Evolutionary conservation across 2,113 vertebrate species (phyloP).

Genomic region (Ifrita kowaldi): DNA sequence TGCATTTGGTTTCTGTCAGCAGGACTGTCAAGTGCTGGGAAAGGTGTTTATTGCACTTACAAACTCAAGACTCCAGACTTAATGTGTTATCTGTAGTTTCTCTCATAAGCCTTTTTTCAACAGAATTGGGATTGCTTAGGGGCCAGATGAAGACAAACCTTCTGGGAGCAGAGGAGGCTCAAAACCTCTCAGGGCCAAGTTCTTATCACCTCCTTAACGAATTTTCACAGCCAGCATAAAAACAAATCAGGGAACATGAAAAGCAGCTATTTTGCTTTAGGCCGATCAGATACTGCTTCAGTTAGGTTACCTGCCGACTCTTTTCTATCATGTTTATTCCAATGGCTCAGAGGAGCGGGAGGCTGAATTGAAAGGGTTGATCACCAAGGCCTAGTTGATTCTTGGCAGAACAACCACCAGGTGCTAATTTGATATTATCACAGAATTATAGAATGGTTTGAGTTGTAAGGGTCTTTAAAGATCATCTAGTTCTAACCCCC

Average conservation of each 20-base stretch:
- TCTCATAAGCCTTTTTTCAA: not conserved
- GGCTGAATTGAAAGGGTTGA: not conserved
- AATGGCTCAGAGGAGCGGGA: not conserved
- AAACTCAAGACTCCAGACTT: not conserved
- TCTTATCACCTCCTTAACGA: not conserved
- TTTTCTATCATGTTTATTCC: not conserved
- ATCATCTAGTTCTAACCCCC: not conserved
- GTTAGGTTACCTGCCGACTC: not conserved
- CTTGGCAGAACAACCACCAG: not conserved
- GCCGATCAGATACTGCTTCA: not conserved
- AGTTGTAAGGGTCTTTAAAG: not conserved
- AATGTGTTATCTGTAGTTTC: not conserved
- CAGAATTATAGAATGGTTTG: not conserved
- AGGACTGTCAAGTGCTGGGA: not conserved
- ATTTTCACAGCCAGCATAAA: not conserved
- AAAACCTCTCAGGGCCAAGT: not conserved
- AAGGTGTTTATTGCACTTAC: not conserved
- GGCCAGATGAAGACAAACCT: not conserved
- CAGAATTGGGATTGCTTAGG: not conserved
- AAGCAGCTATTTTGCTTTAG: not conserved
- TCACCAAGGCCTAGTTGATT: not conserved
- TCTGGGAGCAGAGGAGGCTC: not conserved
- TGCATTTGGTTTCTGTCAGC: not conserved
- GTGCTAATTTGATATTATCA: not conserved
- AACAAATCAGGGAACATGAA: not conserved